These are phyloP conservation scores for Hippoglossus stenolepis DNA, from an alignment of 2,113 vertebrate species.

Conservation along the genomic window DNA sequence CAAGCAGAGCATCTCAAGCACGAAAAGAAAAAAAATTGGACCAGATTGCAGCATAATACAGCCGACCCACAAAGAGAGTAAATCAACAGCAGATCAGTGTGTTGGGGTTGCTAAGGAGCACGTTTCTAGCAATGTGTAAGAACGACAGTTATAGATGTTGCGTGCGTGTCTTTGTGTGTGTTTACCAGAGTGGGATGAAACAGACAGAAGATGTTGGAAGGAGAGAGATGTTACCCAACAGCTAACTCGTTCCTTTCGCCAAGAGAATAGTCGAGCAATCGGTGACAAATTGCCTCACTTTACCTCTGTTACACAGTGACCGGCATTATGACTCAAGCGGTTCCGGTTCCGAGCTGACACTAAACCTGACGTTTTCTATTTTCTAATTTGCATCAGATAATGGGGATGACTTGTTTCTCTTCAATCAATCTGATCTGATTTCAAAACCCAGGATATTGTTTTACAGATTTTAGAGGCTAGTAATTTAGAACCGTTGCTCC, in stretches of 20 bases:
- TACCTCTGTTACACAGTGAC: conserved; percentile 47
- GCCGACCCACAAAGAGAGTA: conserved; percentile 35
- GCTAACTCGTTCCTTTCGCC: conserved; percentile 43
- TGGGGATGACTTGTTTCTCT: conserved; percentile 20
- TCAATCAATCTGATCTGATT: conserved; percentile 6
- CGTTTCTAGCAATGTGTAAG: conserved; percentile 44
- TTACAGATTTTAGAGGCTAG: neutral
- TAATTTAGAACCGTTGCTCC: too few relatives aligned
- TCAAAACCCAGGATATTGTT: neutral
- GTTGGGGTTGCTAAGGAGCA: conserved; percentile 50
- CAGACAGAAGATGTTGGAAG: conserved; percentile 48
- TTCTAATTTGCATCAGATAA: conserved; percentile 10
- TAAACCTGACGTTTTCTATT: conserved; percentile 34
- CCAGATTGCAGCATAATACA: conserved; percentile 50
- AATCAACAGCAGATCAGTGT: conserved; percentile 49
- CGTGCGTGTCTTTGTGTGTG: conserved; percentile 21
- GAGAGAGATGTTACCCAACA: conserved; percentile 58
- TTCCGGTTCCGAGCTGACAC: conserved; percentile 22
- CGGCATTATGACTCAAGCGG: conserved; percentile 44
- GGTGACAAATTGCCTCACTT: conserved; percentile 60
- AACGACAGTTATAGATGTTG: conserved; percentile 29
- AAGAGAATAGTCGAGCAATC: conserved; percentile 50
- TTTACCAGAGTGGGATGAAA: conserved; percentile 42
- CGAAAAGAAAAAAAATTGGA: conserved; percentile 3
- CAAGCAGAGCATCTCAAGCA: conserved; percentile 59